Conservation (phyloP, 2,797 vertebrate genomes). For the Spinus pinus region DNA sequence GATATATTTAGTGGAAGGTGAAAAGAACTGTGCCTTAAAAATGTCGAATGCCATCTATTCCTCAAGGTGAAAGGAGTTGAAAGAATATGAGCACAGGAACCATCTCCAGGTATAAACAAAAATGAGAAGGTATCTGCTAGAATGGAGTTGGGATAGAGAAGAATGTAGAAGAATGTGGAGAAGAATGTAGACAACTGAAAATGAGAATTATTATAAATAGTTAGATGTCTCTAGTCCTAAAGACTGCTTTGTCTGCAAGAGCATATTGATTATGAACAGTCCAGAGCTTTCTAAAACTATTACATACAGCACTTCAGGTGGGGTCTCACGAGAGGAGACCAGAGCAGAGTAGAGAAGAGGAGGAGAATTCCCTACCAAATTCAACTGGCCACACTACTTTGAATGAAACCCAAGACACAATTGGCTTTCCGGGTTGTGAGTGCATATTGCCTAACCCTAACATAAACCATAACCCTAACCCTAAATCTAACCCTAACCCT, state of each 20-base stretch:
- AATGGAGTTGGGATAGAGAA: not conserved
- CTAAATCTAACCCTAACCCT: not conserved
- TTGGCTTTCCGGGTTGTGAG: not conserved
- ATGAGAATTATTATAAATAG: not conserved
- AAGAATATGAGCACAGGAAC: not conserved
- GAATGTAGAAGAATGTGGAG: not conserved
- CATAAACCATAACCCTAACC: not conserved
- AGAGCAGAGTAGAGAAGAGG: not conserved
- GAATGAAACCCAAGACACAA: not conserved
- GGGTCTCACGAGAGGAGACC: rapidly evolving
- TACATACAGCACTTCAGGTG: not conserved
- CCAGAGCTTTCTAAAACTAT: not conserved
- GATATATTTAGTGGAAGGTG: not conserved
- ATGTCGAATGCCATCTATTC: not conserved
- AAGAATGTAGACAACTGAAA: not conserved
- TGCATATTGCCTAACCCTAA: not conserved
- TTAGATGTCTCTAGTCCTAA: not conserved
- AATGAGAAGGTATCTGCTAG: not conserved
- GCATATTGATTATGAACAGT: not conserved
- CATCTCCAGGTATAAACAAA: not conserved
- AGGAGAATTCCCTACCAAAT: not conserved
- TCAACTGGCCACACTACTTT: rapidly evolving
- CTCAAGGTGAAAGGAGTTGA: not conserved
- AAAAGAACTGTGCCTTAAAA: not conserved
- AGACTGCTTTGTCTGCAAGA: not conserved